Evolutionary conservation across 2,113 vertebrate genomes (phyloP).

Genomic region (Alces alces): DNA sequence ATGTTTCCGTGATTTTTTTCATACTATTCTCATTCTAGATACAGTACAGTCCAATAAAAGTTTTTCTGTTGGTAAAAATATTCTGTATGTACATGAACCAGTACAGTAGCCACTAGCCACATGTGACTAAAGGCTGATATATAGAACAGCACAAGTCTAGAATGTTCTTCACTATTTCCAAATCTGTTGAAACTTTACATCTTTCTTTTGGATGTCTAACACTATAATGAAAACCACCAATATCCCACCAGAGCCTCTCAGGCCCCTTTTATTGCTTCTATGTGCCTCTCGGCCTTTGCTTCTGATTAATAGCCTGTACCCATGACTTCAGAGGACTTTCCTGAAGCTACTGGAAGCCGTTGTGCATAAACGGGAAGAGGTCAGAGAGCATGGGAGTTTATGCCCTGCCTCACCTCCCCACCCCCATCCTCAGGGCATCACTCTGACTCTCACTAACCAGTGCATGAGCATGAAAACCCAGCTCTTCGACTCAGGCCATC

Average conservation of each 20-base stretch:
- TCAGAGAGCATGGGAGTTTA: background rate
- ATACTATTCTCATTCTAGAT: background rate
- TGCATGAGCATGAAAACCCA: background rate
- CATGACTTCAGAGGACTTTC: background rate
- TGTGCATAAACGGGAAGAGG: background rate
- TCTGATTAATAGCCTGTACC: background rate
- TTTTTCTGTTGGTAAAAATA: background rate
- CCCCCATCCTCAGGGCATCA: background rate
- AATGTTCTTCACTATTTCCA: background rate
- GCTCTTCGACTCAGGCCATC: background rate
- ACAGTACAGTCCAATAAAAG: background rate
- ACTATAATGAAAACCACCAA: background rate
- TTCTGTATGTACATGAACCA: background rate
- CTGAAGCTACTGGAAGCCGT: background rate
- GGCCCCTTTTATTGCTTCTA: background rate
- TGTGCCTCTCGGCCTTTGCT: background rate
- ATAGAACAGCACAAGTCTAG: background rate
- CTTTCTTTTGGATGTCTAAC: background rate
- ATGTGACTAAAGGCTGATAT: background rate
- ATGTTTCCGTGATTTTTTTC: background rate
- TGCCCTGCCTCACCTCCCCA: background rate
- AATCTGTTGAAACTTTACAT: background rate
- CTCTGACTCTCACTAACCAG: background rate
- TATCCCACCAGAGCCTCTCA: background rate
- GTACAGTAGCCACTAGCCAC: background rate